Evolutionary conservation across 1,140 invertebrate species (phyloP).

Genomic region (Asbolus verrucosus): DNA sequence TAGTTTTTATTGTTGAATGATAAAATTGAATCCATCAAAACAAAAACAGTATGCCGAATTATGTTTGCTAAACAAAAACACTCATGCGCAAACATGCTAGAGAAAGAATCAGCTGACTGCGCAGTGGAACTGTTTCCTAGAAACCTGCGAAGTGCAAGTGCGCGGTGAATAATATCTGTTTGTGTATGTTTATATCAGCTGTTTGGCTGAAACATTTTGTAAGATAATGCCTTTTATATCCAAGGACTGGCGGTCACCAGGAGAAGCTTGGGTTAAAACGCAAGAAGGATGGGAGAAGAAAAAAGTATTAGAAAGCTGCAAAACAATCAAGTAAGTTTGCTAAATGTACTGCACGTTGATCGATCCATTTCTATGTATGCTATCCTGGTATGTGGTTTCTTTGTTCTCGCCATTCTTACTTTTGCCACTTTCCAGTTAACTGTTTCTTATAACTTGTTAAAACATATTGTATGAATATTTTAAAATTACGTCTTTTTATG

Average conservation of each 20-base stretch:
- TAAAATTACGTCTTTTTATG: no score
- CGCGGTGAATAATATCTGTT: constrained; percentile 14
- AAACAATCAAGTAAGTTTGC: constrained; percentile 60
- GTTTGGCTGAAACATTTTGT: constrained; percentile 44
- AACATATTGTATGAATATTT: no score
- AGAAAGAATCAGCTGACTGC: constrained; percentile 47
- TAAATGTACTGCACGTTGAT: constrained; percentile 51
- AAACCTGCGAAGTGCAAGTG: constrained; percentile 4
- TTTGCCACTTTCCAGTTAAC: constrained; percentile 43
- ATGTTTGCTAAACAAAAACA: no score
- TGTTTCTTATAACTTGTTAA: no score
- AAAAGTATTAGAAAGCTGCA: constrained; percentile 84
- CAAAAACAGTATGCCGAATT: no score
- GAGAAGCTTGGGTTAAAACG: constrained; percentile 98
- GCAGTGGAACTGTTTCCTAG: constrained; percentile 34
- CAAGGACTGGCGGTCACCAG: constrained; percentile 94
- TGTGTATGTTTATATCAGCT: constrained; percentile 55
- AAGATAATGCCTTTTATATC: constrained; percentile 92
- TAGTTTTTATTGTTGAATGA: no score
- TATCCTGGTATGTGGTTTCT: constrained; percentile 65
- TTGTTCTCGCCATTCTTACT: constrained; percentile 70
- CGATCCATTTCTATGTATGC: constrained; percentile 57
- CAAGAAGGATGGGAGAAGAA: constrained; percentile 96
- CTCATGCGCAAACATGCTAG: constrained; percentile 10
- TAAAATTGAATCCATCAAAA: neutral